A percentile compares a stretch with the other conserved stretches of the same genome.
These are phyloP conservation scores for Drosophila lutescens DNA, from an alignment of 2,888 invertebrate genomes.

Conservation along the genomic window DNA sequence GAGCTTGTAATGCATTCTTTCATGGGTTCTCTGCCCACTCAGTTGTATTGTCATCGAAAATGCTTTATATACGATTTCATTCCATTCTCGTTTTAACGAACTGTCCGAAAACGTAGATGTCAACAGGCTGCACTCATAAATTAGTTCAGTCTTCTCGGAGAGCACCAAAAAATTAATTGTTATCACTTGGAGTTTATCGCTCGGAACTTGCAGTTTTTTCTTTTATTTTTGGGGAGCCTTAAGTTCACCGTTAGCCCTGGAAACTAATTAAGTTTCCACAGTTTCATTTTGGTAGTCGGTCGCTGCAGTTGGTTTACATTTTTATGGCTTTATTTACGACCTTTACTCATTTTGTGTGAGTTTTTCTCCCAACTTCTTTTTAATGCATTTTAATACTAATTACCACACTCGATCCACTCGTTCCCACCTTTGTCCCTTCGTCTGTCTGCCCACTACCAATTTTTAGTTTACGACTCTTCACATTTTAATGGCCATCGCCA, in stretches of 20 bases:
- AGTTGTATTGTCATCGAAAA: slow-evolving; percentile 47
- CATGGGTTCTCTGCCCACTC: slow-evolving; percentile 21
- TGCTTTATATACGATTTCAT: slow-evolving; percentile 2
- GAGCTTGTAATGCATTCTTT: slow-evolving; percentile 70
- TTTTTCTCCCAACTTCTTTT: slow-evolving; percentile 49
- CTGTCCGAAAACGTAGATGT: slow-evolving; percentile 69
- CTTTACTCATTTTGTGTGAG: slow-evolving; percentile 65
- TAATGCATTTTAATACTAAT: slow-evolving; percentile 77
- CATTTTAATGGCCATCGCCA: slow-evolving; percentile 68
- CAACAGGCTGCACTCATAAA: slow-evolving; percentile 72
- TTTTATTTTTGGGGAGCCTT: slow-evolving; percentile 5
- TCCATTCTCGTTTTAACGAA: slow-evolving; percentile 53
- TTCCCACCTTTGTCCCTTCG: slow-evolving; percentile 38
- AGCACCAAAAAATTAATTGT: slow-evolving; percentile 68
- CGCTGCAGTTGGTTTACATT: slow-evolving; percentile 57
- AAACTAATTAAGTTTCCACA: slow-evolving; percentile 77
- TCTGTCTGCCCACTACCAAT: slow-evolving; percentile 60
- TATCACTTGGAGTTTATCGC: slow-evolving; percentile 63
- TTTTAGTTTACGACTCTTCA: slow-evolving; percentile 72
- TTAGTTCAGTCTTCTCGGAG: slow-evolving; percentile 44
- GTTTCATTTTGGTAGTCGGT: slow-evolving; percentile 44
- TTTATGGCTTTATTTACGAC: slow-evolving; percentile 76
- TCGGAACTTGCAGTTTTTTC: slow-evolving; percentile 48
- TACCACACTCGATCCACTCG: slow-evolving; percentile 69
- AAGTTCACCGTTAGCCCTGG: slow-evolving; percentile 36